Conservation (phyloP, 2,888 invertebrate genomes). For the Phaonia tiefii region DNA sequence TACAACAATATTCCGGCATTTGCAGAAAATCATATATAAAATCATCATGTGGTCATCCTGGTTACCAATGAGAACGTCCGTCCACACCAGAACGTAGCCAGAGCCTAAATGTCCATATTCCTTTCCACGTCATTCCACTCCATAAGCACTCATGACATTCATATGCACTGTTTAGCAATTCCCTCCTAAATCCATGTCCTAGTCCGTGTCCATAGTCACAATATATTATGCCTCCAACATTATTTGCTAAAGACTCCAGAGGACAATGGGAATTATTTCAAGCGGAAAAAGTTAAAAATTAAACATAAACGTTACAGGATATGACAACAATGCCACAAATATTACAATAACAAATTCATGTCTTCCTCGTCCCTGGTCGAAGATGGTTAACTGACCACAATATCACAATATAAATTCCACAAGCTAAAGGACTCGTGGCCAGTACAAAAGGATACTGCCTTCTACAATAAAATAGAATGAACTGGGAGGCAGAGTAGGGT, state of each 20-base stretch:
- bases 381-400: no score
- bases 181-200: neutral
- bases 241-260: slow-evolving; percentile 5
- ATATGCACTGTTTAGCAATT: slow-evolving; percentile 16
- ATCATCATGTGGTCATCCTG: slow-evolving; percentile 29
- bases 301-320: slow-evolving; percentile 79
- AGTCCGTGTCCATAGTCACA: neutral
- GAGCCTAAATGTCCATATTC: slow-evolving; percentile 20
- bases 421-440: neutral
- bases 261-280: slow-evolving; percentile 73
- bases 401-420: neutral
- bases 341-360: slow-evolving; percentile 65
- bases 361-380: no score
- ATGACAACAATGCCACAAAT: slow-evolving; percentile 60
- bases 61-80: slow-evolving; percentile 1
- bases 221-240: neutral
- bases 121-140: no score
- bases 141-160: slow-evolving; percentile 26
- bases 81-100: neutral
- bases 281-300: slow-evolving; percentile 80
- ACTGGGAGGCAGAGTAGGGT: slow-evolving; percentile 9
- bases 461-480: slow-evolving; percentile 26
- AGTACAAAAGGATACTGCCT: neutral
- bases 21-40: slow-evolving; percentile 40
- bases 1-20: slow-evolving; percentile 52